phyloP scores from a whole-genome alignment of 2,113 vertebrate genomes.

The Litocranius walleri region DNA sequence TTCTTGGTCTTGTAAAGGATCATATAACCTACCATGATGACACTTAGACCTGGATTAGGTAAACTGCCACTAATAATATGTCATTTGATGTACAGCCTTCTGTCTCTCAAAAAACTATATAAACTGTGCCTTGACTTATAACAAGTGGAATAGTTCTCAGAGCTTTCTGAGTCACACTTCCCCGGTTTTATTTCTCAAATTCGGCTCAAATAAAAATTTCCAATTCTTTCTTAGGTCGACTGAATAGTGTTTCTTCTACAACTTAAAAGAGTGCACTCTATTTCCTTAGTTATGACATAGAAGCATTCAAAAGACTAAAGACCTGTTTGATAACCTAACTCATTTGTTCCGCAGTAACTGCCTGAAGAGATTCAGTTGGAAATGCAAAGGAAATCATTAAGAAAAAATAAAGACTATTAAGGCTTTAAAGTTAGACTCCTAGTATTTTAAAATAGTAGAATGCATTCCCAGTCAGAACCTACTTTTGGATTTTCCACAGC shows the following conservation, averaged over 20 bases:
- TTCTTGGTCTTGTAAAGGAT: background rate
- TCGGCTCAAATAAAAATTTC: background rate
- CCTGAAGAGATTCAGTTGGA: slow-evolving; percentile 7
- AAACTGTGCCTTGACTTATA: background rate
- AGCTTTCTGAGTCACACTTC: background rate
- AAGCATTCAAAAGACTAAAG: background rate
- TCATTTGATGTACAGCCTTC: background rate
- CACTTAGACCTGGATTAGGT: background rate
- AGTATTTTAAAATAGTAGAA: slow-evolving; percentile 20
- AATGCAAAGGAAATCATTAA: slow-evolving; percentile 25
- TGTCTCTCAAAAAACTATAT: background rate
- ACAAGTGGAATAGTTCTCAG: background rate
- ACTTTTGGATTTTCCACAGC: background rate
- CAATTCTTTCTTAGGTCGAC: background rate
- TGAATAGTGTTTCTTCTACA: background rate
- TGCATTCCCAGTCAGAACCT: background rate
- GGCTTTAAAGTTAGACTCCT: background rate
- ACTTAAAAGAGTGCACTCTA: background rate
- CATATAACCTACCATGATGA: background rate
- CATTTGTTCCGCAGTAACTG: background rate
- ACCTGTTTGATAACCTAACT: background rate
- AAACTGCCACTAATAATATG: background rate
- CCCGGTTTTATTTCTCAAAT: background rate
- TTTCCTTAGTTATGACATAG: background rate
- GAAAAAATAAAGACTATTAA: background rate